Conservation (phyloP, 35 echinoderm and acorn worm genomes). For the Ophiothrix spiculata region DNA sequence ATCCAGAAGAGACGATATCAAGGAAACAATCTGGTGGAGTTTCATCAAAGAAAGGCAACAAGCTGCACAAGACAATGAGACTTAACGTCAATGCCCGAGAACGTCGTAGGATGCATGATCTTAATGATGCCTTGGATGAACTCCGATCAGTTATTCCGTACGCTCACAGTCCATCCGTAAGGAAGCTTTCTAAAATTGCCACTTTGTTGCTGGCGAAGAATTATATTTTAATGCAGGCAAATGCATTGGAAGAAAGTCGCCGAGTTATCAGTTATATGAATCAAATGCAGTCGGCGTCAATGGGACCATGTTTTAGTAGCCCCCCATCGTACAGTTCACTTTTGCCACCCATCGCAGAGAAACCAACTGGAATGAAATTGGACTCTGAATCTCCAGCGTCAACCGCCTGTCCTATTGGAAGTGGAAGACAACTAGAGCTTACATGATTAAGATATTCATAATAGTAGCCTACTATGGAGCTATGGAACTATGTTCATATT, state of each 20-base stretch:
- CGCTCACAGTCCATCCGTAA: constrained; percentile 86
- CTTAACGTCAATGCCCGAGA: constrained; percentile 91
- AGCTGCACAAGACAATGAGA: constrained; percentile 12
- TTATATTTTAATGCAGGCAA: constrained; percentile 93
- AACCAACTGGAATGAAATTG: background rate
- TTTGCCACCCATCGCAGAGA: background rate
- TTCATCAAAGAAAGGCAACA: background rate
- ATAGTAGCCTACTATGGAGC: no score
- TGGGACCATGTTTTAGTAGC: constrained; percentile 20
- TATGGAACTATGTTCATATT: no score
- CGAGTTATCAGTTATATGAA: constrained; percentile 55
- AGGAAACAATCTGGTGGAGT: background rate
- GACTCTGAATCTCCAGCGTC: background rate
- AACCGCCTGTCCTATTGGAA: no score
- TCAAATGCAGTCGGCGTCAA: constrained; percentile 35
- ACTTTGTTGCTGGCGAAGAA: constrained; percentile 95
- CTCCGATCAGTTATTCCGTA: constrained; percentile 90
- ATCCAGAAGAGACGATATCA: background rate
- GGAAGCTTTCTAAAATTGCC: constrained; percentile 95
- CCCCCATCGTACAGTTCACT: constrained; percentile 12
- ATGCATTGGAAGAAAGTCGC: constrained; percentile 81
- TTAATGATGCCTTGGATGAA: constrained; percentile 87
- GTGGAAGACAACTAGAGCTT: no score
- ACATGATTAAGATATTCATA: no score
- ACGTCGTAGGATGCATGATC: constrained; percentile 91